These are phyloP conservation scores for Phymatocera aterrima DNA, from an alignment of 2,888 invertebrate species.

Conservation along the genomic window DNA sequence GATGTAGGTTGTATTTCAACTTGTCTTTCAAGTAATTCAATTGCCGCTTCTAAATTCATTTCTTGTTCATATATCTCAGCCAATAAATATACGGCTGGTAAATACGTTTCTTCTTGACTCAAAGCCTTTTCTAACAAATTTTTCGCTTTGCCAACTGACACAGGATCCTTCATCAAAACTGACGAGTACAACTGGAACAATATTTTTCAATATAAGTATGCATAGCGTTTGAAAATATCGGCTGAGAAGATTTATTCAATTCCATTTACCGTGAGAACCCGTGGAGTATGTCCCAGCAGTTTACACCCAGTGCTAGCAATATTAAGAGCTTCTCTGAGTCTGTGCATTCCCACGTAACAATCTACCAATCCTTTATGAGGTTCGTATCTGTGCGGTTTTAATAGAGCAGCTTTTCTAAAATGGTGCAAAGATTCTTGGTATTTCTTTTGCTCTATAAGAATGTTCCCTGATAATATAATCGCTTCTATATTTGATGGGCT, in stretches of 20 bases:
- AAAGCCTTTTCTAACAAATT: conserved; percentile 85
- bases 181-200: conserved; percentile 83
- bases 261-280: conserved; percentile 82
- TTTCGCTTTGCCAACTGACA: conserved; percentile 79
- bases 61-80: conserved; percentile 84
- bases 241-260: not conserved
- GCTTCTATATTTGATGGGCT: conserved; percentile 85
- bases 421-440: conserved; percentile 81
- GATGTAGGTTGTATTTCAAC: conserved; percentile 80
- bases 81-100: conserved; percentile 84
- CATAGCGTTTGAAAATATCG: not conserved
- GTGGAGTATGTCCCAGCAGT: conserved; percentile 83
- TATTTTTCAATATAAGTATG: conserved; percentile 40
- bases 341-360: conserved; percentile 82
- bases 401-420: conserved; percentile 81
- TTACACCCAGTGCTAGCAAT: conserved; percentile 85
- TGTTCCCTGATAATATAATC: conserved; percentile 83
- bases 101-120: conserved; percentile 82
- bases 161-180: conserved; percentile 83
- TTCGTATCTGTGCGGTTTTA: conserved; percentile 83
- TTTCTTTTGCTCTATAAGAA: conserved; percentile 81
- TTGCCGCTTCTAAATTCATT: conserved; percentile 81
- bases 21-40: conserved; percentile 82
- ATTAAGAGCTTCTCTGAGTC: conserved; percentile 84
- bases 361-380: conserved; percentile 87